Base-by-base conservation (phyloP, 92 coral and sea anemone genomes). In the Epizoanthus rinbou region DNA sequence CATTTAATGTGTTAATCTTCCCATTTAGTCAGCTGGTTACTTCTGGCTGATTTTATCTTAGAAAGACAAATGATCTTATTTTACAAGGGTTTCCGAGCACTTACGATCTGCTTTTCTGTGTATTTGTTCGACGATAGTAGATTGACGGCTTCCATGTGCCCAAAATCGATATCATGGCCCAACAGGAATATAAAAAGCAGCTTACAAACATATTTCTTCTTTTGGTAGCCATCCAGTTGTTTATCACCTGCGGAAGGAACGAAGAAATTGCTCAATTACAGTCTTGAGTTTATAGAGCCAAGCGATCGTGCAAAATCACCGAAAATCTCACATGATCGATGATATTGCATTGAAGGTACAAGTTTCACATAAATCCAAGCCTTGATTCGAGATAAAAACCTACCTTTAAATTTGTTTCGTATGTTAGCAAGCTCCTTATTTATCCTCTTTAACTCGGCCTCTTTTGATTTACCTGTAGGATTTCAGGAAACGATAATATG, bases 101-200 rank as follows among this genome's bases (percentile, higher is more conserved):
- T 86, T 94, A 97, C 99, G 24, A 97, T 97, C 75, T 97, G 99
- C 81, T 97, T 97, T 64, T 97, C 99, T 0, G 99, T 97, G 92
- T 97, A 97, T 57, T 97, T 97, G 90, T 94, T 97, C 17, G 99
- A 97, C 18, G 99, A 94, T 33, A 97, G 89, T 37, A 97, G 87
- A 69, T 97, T 97, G 13, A 97, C 99, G 24, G 99, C 99, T 80
- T 97, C 99, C 99, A 97, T 97, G 74, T 97, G 99, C n/a, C 99
- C 99, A 85, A 97, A 97, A 37, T 97, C 99, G 69, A 97, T 97
- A 73, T 97, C 99, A 66, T 97, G 98, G 0, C 99, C 99, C 16
- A 97, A 86, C 6, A 97, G 91, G 60, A 97, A 97, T 13, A 97
- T 97, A 84, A 97, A 97, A 66, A 97, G 94, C 56, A 97, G 75